Conservation (phyloP, 2,113 vertebrate genomes). For the Eonycteris spelaea region DNA sequence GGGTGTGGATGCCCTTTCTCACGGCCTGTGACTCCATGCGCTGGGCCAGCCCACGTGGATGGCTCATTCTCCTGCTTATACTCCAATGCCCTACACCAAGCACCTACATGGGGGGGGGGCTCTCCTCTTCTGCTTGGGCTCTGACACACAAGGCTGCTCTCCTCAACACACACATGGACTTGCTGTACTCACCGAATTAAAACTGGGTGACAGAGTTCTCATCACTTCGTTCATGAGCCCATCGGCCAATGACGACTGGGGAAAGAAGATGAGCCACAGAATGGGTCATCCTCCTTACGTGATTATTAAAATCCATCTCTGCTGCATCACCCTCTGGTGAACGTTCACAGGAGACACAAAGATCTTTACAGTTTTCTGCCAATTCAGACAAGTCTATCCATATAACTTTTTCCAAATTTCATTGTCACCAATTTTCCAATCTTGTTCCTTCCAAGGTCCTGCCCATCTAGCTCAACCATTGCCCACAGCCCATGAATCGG, state of each 20-base stretch:
- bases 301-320: not conserved
- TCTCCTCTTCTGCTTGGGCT: not conserved
- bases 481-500: too few species aligned
- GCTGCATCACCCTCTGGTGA: not conserved
- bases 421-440: too few species aligned
- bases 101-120: not conserved
- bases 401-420: too few species aligned
- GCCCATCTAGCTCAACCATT: too few species aligned
- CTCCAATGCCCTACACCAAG: not conserved
- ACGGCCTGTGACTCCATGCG: too few species aligned
- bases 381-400: too few species aligned
- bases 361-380: too few species aligned
- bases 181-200: not conserved
- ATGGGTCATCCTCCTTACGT: not conserved
- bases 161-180: not conserved
- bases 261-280: not conserved
- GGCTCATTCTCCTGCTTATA: not conserved
- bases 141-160: not conserved
- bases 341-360: not conserved
- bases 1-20: not conserved
- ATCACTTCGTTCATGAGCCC: not conserved
- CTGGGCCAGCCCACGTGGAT: too few species aligned
- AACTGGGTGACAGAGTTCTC: not conserved
- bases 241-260: too few species aligned
- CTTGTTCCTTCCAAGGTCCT: too few species aligned